Evolutionary conservation across 1,140 invertebrate species (phyloP).

Genomic region (Chironomus striatipennis): DNA sequence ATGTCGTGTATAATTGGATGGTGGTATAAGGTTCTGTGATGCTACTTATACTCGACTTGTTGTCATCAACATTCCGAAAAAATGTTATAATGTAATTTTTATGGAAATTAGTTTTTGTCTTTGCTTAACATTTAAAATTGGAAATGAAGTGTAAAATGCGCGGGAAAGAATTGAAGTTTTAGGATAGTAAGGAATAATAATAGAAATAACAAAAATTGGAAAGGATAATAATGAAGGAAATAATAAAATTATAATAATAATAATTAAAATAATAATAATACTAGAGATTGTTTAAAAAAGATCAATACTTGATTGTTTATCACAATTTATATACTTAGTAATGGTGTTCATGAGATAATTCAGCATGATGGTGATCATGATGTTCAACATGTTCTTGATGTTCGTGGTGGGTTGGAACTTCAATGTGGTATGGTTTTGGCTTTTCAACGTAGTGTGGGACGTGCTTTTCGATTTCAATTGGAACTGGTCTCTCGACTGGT

Average conservation of each 20-base stretch:
- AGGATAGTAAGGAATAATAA: neutral
- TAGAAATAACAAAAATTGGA: neutral
- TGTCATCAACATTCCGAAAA: neutral
- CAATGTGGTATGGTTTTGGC: neutral
- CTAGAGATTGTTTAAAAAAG: constrained; percentile 2
- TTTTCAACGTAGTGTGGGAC: constrained; percentile 38
- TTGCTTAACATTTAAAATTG: neutral
- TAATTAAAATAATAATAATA: constrained; percentile 9
- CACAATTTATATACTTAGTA: constrained; percentile 25
- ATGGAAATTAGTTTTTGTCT: neutral
- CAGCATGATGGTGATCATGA: neutral
- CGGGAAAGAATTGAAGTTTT: neutral
- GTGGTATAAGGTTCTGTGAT: neutral
- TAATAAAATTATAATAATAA: neutral
- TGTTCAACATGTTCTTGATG: constrained; percentile 35
- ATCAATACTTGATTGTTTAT: constrained; percentile 18
- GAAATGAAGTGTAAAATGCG: neutral
- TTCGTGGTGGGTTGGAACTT: constrained; percentile 34
- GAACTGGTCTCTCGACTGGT: constrained; percentile 44
- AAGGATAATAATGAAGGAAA: neutral
- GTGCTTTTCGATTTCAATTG: constrained; percentile 44
- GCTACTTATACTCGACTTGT: neutral
- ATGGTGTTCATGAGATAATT: neutral
- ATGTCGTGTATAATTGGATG: neutral
- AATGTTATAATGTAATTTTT: neutral